A percentile compares a stretch with the other conserved stretches of the same genome.
Evolutionary conservation across 2,888 invertebrate species (phyloP).

Genomic region (Drosophila sordidapex): DNA sequence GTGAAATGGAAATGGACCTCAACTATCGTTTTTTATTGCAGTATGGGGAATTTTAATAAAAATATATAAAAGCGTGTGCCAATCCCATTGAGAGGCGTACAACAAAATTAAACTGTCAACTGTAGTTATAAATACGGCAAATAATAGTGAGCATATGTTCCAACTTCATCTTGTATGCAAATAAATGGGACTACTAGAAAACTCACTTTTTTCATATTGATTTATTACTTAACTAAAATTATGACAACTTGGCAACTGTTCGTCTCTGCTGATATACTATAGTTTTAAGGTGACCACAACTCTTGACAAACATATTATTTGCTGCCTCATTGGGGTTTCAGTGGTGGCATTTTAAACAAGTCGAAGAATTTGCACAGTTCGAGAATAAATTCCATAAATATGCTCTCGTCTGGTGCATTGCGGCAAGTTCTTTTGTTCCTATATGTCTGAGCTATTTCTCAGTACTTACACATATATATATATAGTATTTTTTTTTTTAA

Average conservation of each 20-base stretch:
- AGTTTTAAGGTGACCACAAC: neutral
- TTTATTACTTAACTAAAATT: neutral
- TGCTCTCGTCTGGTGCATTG: constrained; percentile 35
- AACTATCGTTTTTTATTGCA: constrained; percentile 63
- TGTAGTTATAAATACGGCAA: neutral
- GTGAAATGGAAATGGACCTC: constrained; percentile 45
- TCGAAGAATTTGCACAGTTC: constrained; percentile 35
- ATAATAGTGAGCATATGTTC: constrained; percentile 1
- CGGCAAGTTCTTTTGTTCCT: constrained; percentile 52
- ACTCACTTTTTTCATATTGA: neutral
- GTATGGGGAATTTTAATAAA: constrained; percentile 50
- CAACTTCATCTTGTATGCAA: constrained; percentile 2
- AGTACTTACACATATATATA: constrained; percentile 34
- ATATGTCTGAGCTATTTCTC: constrained; percentile 41
- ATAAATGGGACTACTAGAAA: neutral
- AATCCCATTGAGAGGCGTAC: constrained; percentile 38
- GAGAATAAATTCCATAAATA: constrained; percentile 65
- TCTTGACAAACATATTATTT: constrained; percentile 5
- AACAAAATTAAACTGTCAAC: neutral
- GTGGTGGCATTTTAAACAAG: constrained; percentile 39
- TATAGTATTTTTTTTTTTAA: constrained; percentile 15
- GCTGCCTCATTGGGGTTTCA: constrained; percentile 1
- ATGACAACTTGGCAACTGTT: neutral
- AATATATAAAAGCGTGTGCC: constrained; percentile 45
- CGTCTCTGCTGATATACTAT: neutral